Percentiles rank a stretch among this genome's conserved stretches.
Evolutionary conservation across 2,113 vertebrate genomes (phyloP).

Genomic region (Melanostigma gelatinosum): DNA sequence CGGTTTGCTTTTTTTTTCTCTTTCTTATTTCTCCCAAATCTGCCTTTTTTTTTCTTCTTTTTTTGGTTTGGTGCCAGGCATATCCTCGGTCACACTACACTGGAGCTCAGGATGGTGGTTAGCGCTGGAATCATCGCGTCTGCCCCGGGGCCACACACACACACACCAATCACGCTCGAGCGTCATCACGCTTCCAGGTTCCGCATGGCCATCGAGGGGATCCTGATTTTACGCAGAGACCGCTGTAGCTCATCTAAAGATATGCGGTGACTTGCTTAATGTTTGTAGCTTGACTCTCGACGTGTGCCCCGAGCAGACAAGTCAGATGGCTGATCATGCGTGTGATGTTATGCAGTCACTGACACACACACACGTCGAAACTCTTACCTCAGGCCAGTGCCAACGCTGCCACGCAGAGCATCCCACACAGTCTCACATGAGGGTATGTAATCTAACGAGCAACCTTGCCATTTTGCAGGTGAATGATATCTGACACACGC

Average conservation of each 20-base stretch:
- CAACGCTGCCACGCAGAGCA: constrained; percentile 51
- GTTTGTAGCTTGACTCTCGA: constrained; percentile 14
- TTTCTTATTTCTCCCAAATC: neutral
- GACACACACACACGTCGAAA: constrained; percentile 49
- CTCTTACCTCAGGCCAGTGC: constrained; percentile 57
- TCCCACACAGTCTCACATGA: constrained; percentile 48
- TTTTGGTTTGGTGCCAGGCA: constrained; percentile 1
- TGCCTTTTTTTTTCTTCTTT: neutral
- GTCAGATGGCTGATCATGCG: constrained; percentile 34
- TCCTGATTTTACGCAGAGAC: constrained; percentile 59
- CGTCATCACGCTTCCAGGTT: constrained; percentile 44
- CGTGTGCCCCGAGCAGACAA: constrained; percentile 28
- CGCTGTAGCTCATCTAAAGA: constrained; percentile 13
- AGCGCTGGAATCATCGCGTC: constrained; percentile 42
- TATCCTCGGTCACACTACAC: constrained; percentile 27
- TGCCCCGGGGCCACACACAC: constrained; percentile 39
- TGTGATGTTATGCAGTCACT: constrained; percentile 2
- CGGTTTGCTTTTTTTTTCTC: neutral
- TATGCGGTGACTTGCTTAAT: neutral
- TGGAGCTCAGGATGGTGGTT: constrained; percentile 22
- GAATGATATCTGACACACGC: constrained; percentile 53
- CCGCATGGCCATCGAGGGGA: constrained; percentile 46
- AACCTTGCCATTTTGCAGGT: constrained; percentile 70
- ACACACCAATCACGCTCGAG: constrained; percentile 25
- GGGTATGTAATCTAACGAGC: constrained; percentile 68